Evolutionary conservation across 2,888 invertebrate genomes (phyloP).

Genomic region (Drosophila leonis): DNA sequence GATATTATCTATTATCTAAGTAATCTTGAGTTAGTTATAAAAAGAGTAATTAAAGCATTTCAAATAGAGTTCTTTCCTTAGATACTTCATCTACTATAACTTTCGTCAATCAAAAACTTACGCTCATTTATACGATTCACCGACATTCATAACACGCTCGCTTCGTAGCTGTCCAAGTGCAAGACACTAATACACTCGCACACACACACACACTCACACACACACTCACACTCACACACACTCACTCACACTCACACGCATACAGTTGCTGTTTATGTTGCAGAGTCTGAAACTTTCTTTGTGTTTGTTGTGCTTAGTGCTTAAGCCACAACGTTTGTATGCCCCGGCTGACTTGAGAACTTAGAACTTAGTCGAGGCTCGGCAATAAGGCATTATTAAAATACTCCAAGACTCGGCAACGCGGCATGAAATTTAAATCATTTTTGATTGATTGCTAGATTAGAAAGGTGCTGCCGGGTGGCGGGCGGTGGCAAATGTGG

Average conservation of each 20-base stretch:
- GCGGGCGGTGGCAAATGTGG: constrained; percentile 12
- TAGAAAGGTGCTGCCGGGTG: constrained; percentile 41
- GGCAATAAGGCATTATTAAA: constrained; percentile 21
- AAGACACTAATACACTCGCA: background rate
- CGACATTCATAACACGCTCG: background rate
- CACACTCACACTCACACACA: background rate
- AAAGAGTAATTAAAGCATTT: background rate
- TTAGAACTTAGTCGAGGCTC: background rate
- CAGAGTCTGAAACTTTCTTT: background rate
- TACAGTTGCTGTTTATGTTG: background rate
- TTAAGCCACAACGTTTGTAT: constrained; percentile 11
- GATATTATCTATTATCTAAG: too few species aligned
- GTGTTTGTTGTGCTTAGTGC: constrained; percentile 1
- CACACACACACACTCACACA: background rate
- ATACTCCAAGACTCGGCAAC: constrained; percentile 38
- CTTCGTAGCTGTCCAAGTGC: background rate
- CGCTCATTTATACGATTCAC: background rate
- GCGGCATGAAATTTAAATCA: constrained; percentile 81
- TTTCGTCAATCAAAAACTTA: background rate
- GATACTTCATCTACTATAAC: background rate
- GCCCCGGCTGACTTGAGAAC: constrained; percentile 7
- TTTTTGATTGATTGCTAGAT: constrained; percentile 83
- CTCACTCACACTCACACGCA: background rate
- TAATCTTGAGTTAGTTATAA: background rate
- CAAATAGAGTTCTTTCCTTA: background rate